These are phyloP conservation scores for Sinocyclocheilus grahami DNA, from an alignment of 2,113 vertebrate genomes.

Conservation along the genomic window DNA sequence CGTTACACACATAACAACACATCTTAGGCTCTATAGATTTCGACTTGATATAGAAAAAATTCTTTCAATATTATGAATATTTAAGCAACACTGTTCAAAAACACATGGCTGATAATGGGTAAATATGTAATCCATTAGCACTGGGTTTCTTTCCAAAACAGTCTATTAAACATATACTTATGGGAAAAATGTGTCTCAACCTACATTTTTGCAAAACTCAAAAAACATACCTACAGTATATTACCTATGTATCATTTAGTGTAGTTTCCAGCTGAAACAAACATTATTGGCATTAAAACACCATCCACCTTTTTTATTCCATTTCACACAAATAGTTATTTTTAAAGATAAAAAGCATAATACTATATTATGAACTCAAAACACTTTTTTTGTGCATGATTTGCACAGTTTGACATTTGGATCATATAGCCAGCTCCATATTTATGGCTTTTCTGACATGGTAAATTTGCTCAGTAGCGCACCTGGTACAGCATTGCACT, in stretches of 20 bases:
- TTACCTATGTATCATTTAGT: too few species aligned
- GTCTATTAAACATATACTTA: not conserved
- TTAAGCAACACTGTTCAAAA: not conserved
- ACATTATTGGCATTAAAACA: too few species aligned
- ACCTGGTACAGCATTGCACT: not conserved
- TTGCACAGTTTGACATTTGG: too few species aligned
- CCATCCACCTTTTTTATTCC: too few species aligned
- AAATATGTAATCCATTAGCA: slow-evolving; percentile 1
- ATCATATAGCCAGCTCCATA: not conserved
- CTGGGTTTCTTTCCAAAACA: not conserved
- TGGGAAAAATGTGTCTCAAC: not conserved
- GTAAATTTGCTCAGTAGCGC: not conserved
- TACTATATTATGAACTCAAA: too few species aligned
- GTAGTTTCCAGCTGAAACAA: too few species aligned
- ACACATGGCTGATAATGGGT: not conserved
- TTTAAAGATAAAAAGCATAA: too few species aligned
- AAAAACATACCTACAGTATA: too few species aligned
- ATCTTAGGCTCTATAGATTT: not conserved
- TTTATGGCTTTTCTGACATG: not conserved
- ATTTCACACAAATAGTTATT: too few species aligned
- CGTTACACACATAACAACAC: not conserved
- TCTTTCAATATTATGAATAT: not conserved
- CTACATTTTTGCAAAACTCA: too few species aligned
- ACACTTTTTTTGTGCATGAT: too few species aligned
- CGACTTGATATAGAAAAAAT: not conserved